Evolutionary conservation across 2,888 invertebrate species (phyloP), one percentile per base, ranked within the genome.

Genomic region (Prosopocoilus inquinatus): DNA sequence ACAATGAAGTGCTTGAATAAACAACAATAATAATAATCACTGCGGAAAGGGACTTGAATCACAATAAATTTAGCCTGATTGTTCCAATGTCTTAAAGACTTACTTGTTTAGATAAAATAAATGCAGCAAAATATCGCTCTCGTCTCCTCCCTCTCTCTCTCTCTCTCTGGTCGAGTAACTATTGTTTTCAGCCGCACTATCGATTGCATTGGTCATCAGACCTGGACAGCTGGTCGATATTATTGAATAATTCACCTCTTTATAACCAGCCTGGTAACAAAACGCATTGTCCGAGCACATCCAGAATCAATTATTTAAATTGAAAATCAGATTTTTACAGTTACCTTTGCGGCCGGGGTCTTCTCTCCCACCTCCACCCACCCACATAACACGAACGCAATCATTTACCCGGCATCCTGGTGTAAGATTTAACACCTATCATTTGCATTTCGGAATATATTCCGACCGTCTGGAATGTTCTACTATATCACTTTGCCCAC

Each of bases 361-460:
- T 36, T 43, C 44, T 49, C 55, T 53, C 50, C 48, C 51, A 54
- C 53, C 53, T 53, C 47, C 46, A 50, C 55, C 46, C 44, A 53
- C 44, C 55, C 53, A 43, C 50, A 50, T 34, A 47, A 41, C 56
- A 44, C 46, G 53, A 52, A 45, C 48, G 46, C 45, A 50, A 56
- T 58, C 55, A 53, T 49, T 60, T 55, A 55, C 47, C 32, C 47
- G 44, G 61, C 53, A 56, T 54, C 58, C 56, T 51, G 52, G 56
- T 55, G 64, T 53, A 62, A 64, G 64, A 64, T 64, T 64, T 64
- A 64, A 64, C 62, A 60, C 62, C 61, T 59, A 62, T 61, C 62
- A 66, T 66, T 66, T 66, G 65, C 65, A 66, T 66, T 66, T 64
- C 56, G 60, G 63, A 64, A 65, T 65, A 62, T 62, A 63, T 65